Evolutionary conservation across 2,113 vertebrate species (phyloP).

Genomic region (Numida meleagris): DNA sequence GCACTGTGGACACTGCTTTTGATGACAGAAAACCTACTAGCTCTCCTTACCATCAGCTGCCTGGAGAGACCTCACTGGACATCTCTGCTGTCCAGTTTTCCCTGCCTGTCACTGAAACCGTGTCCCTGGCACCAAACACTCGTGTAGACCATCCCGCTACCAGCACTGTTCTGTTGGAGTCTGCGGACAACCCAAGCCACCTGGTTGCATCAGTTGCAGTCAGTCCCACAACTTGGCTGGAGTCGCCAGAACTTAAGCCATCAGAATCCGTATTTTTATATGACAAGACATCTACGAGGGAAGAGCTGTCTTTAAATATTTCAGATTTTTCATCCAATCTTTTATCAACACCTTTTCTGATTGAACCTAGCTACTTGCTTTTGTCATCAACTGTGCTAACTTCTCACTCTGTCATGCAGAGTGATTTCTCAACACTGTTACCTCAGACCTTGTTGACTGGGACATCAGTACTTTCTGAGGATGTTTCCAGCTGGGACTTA

Average conservation of each 20-base stretch:
- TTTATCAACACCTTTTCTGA: constrained; percentile 16
- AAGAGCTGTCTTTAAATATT: neutral
- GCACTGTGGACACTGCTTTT: neutral
- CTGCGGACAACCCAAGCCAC: neutral
- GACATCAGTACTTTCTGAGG: neutral
- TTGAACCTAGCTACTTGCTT: constrained; percentile 25
- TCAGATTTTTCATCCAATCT: constrained; percentile 27
- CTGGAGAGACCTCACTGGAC: neutral
- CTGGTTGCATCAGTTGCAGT: neutral
- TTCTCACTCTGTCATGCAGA: neutral
- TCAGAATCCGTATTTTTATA: constrained; percentile 29
- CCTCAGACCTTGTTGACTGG: constrained; percentile 40
- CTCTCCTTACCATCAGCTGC: constrained; percentile 5
- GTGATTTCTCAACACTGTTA: constrained; percentile 6
- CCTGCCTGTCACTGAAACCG: neutral
- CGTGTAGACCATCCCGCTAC: neutral
- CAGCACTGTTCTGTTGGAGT: neutral
- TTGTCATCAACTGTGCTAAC: neutral
- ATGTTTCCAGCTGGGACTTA: neutral
- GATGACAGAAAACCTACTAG: neutral
- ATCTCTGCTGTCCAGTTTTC: neutral
- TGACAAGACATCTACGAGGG: neutral
- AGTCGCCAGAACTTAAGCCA: neutral
- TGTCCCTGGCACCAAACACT: accelerated
- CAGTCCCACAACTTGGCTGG: neutral